These are phyloP conservation scores for Calyptommatus sinebrachiatus DNA, from an alignment of 2,113 vertebrate genomes.

Conservation along the genomic window DNA sequence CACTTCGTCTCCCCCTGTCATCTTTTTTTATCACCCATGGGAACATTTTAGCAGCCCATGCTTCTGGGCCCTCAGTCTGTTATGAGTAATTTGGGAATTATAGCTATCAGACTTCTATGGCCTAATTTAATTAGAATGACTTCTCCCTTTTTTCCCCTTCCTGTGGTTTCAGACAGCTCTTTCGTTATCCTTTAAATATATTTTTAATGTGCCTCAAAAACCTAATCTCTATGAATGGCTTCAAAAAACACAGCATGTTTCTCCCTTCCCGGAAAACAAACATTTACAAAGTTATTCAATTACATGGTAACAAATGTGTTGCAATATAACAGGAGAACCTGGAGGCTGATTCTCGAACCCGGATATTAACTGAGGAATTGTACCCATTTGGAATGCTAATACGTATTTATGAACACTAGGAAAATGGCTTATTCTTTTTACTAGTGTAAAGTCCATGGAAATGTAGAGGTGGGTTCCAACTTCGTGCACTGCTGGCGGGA, in stretches of 20 bases:
- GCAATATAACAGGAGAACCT: not conserved
- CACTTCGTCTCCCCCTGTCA: not conserved
- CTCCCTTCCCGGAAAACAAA: not conserved
- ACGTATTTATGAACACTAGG: too few relatives aligned
- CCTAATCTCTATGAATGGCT: slow-evolving; percentile 1
- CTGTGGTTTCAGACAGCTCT: slow-evolving; percentile 2
- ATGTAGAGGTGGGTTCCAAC: too few relatives aligned
- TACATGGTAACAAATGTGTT: not conserved
- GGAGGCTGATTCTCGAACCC: not conserved
- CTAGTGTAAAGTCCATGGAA: too few relatives aligned
- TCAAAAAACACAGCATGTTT: too few relatives aligned
- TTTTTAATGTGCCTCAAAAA: slow-evolving; percentile 7
- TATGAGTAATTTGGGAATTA: slow-evolving; percentile 10
- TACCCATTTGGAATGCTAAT: not conserved
- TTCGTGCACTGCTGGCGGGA: too few relatives aligned
- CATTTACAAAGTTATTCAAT: not conserved
- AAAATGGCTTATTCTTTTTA: too few relatives aligned
- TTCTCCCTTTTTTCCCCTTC: not conserved
- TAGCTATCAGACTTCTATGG: slow-evolving; percentile 2
- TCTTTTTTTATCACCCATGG: slow-evolving; percentile 13
- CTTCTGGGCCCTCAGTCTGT: slow-evolving; percentile 9
- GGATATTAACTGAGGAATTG: not conserved
- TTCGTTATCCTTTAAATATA: slow-evolving; percentile 8
- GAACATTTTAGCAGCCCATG: slow-evolving; percentile 3
- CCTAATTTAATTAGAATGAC: slow-evolving; percentile 19